A percentile compares a stretch with the other conserved stretches of the same genome.
Evolutionary conservation across 2,113 vertebrate species (phyloP).

Genomic region (Scartelaos histophorus): DNA sequence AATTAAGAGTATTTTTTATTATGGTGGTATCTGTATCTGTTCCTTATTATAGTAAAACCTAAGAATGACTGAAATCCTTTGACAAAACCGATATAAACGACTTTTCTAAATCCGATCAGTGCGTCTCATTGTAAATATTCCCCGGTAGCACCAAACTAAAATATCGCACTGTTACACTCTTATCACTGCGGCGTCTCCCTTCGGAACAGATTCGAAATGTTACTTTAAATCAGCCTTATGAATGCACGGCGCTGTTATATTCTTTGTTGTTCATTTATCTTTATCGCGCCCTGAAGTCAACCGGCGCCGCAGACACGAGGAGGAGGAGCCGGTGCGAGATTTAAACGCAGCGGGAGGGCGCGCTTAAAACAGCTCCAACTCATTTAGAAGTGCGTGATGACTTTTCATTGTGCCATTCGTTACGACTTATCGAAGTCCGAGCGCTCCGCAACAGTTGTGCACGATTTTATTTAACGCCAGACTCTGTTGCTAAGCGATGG

Average conservation of each 20-base stretch:
- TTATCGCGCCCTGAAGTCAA: background rate
- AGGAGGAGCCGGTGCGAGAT: background rate
- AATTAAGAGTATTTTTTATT: too few species aligned
- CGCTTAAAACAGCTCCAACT: background rate
- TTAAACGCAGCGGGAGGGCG: background rate
- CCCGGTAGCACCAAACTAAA: too few species aligned
- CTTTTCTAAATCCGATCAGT: too few species aligned
- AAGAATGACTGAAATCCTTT: too few species aligned
- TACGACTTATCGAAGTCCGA: background rate
- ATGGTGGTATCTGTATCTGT: too few species aligned
- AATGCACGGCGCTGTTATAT: background rate
- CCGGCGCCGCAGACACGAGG: background rate
- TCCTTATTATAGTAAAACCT: too few species aligned
- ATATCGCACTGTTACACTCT: background rate
- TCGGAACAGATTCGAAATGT: too few species aligned
- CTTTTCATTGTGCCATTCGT: background rate
- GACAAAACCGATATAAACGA: too few species aligned
- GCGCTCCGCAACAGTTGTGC: background rate
- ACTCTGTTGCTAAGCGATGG: background rate
- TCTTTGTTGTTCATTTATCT: conserved; percentile 2
- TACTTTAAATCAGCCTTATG: conserved; percentile 4
- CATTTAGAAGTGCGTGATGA: background rate
- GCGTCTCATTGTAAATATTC: too few species aligned
- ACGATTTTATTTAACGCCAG: background rate
- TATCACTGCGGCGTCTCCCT: background rate